Evolutionary conservation across 2,113 vertebrate species (phyloP).

Genomic region (Phrynosoma blainvillii): DNA sequence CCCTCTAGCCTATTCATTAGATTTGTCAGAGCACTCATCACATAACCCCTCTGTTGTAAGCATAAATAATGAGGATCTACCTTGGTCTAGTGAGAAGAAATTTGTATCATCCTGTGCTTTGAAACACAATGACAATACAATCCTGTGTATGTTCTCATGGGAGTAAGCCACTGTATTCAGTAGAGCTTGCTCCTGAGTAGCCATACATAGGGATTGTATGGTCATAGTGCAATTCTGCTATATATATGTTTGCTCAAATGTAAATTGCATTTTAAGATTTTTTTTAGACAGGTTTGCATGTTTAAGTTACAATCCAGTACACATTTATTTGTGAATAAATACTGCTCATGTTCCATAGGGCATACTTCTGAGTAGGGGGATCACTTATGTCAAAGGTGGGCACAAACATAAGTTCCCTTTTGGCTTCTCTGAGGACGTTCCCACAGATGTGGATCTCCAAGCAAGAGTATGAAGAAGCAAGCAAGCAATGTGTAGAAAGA

Average conservation of each 20-base stretch:
- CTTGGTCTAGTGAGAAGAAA: neutral
- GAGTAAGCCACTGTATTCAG: neutral
- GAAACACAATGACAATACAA: neutral
- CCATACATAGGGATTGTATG: neutral
- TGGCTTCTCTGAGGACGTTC: conserved; percentile 88
- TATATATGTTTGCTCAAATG: too few species aligned
- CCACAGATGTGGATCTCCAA: conserved; percentile 99
- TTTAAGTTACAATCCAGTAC: too few species aligned
- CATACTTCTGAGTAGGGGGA: too few species aligned
- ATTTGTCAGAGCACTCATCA: neutral
- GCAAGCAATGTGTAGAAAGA: conserved; percentile 97
- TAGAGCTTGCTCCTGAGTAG: neutral
- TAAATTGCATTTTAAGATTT: too few species aligned
- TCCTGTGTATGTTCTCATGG: neutral
- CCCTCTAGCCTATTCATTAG: conserved; percentile 2
- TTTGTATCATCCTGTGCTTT: neutral
- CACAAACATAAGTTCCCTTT: neutral
- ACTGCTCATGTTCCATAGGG: too few species aligned
- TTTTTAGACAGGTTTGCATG: too few species aligned
- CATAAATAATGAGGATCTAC: neutral
- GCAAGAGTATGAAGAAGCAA: conserved; percentile 98
- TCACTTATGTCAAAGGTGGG: too few species aligned
- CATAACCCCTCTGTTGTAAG: neutral
- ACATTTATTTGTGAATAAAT: too few species aligned
- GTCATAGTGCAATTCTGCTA: too few species aligned